Base-by-base conservation (phyloP, 2,888 invertebrate genomes). In the Scrobipalpa atriplicella region DNA sequence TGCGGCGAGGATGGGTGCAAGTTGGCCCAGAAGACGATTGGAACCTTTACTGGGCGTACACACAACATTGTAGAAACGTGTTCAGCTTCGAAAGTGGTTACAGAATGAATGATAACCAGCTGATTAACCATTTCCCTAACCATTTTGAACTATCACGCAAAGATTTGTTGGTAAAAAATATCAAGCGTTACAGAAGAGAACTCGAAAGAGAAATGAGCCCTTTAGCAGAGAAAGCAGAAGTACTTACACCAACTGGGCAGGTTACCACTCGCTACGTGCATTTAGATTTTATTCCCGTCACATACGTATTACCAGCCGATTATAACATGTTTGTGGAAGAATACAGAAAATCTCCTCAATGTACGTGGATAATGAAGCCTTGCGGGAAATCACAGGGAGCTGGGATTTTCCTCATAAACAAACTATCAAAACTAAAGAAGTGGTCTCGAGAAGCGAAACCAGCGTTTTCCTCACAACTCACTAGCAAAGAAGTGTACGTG, bases 321-420 rank as follows among this genome's bases (percentile, higher is more conserved):
- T 99, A 99, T 84, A 98, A 98, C 84, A 95, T 98, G 94, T 98
- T 99, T 87, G 98, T 98, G 0, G 98, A 98, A 82, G 98, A 98
- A 81, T 99, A 98, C 83, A 94, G 98, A 65, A 98, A 97, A 87
- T 96, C 96, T 72, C 98, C 98, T 0, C 96, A 97, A 81, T 96
- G 97, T 73, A 98, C 98, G 0, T 98, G 98, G 98, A 98, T 99
- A 69, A 97, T 98, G 95, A 98, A 98, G 84, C 98, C 99, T 0
- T 98, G 98, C 81, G 98, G 98, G 10, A 97, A 98, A 89, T 98
- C 98, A 0, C 97, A 97, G 83, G 97, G 97, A 0, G 95, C 96
- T 11, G 98, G 98, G 11, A 99, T 99, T 81, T 98, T 98, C 86
- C 93, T 99, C 65, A 97, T 99, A 71, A 99, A 98, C 84, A 98